These are phyloP conservation scores for Mesorhabditis sp. DNA, from an alignment of 2,888 invertebrate genomes.

Conservation along the genomic window DNA sequence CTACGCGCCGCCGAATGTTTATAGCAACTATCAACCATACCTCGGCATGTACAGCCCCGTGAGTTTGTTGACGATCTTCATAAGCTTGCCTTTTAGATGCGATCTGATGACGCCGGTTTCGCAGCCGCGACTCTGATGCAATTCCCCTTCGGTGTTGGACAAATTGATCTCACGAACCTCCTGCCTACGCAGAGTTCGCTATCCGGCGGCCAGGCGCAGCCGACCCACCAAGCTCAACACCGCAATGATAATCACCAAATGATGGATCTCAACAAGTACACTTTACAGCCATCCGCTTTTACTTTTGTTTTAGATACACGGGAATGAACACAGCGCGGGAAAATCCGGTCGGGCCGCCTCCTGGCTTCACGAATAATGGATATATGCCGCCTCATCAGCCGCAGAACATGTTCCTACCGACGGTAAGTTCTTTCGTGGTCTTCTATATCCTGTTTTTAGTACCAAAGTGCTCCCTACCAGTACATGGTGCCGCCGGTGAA, in stretches of 20 bases:
- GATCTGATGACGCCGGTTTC: slow-evolving; percentile 33
- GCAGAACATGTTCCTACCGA: background rate
- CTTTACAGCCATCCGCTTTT: background rate
- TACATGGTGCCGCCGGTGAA: background rate
- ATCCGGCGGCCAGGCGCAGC: slow-evolving; percentile 13
- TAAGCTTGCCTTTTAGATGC: slow-evolving; percentile 7
- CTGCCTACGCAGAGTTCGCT: background rate
- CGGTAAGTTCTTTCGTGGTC: background rate
- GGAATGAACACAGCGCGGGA: background rate
- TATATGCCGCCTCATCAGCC: background rate
- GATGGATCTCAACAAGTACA: slow-evolving; percentile 33
- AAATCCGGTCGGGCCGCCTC: background rate
- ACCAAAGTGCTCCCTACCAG: background rate
- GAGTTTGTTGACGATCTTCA: background rate
- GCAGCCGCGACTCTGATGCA: slow-evolving; percentile 29
- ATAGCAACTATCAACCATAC: slow-evolving; percentile 24
- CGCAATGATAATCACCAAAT: slow-evolving; percentile 24
- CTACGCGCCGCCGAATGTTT: slow-evolving; percentile 25
- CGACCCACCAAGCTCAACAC: slow-evolving; percentile 24
- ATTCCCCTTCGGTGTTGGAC: slow-evolving; percentile 30
- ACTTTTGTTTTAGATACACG: background rate
- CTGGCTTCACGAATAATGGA: background rate
- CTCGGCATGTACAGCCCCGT: slow-evolving; percentile 38
- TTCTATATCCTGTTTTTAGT: background rate
- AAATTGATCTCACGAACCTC: slow-evolving; percentile 30